These are phyloP conservation scores for Galleria mellonella DNA, from an alignment of 1,140 invertebrate genomes.

Conservation along the genomic window DNA sequence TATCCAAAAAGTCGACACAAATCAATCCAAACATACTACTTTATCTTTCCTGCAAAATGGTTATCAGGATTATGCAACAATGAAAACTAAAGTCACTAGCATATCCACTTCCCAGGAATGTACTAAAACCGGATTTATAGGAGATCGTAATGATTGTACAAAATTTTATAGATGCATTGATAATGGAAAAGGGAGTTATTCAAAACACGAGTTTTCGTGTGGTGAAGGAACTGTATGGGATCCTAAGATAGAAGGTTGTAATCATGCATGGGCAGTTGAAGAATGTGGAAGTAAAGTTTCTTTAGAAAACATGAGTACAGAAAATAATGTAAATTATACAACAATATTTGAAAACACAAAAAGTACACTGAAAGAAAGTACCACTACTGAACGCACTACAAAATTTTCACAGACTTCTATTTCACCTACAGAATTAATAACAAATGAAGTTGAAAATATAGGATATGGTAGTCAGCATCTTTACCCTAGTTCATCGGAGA, in stretches of 20 bases:
- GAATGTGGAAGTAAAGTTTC: conserved; percentile 50
- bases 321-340: background rate
- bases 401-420: background rate
- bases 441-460: background rate
- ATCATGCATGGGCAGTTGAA: conserved; percentile 73
- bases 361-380: background rate
- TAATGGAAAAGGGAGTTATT: conserved; percentile 74
- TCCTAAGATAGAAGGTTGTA: conserved; percentile 75
- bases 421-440: background rate
- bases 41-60: too few relatives aligned
- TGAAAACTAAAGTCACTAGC: background rate
- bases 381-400: background rate
- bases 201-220: conserved; percentile 78
- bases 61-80: background rate
- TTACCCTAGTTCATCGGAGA: background rate
- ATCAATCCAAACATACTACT: conserved; percentile 2
- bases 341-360: background rate
- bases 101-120: conserved; percentile 21
- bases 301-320: background rate
- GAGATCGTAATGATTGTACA: conserved; percentile 76
- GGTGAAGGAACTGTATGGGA: conserved; percentile 81
- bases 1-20: conserved; percentile 25
- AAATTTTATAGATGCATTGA: conserved; percentile 83
- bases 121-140: conserved; percentile 74
- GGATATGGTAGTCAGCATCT: conserved; percentile 1